These are phyloP conservation scores for Tribolium madens DNA, from an alignment of 1,140 invertebrate species.

Conservation along the genomic window DNA sequence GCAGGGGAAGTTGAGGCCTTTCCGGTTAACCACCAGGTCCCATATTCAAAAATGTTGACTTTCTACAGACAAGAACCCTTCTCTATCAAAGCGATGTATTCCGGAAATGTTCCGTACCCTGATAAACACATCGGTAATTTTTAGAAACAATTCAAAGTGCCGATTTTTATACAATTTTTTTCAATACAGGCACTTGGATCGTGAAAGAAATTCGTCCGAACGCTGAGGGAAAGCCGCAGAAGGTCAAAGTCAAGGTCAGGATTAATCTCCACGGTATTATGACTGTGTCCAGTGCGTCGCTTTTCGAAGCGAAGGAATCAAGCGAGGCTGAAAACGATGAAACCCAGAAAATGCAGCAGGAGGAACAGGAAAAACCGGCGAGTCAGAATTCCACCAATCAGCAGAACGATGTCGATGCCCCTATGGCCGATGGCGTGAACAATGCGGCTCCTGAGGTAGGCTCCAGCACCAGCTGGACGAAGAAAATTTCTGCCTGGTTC, in stretches of 20 bases:
- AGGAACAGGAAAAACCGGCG: constrained; percentile 5
- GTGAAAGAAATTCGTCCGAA: constrained; percentile 88
- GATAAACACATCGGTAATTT: constrained; percentile 83
- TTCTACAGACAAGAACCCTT: constrained; percentile 93
- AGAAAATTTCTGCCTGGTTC: constrained; percentile 65
- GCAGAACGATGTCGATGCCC: constrained; percentile 42
- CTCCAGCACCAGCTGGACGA: constrained; percentile 64
- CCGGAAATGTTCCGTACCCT: constrained; percentile 78
- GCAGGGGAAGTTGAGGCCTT: constrained; percentile 82
- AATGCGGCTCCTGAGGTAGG: constrained; percentile 62
- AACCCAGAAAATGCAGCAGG: constrained; percentile 64
- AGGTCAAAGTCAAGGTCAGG: constrained; percentile 95
- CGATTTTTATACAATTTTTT: not conserved
- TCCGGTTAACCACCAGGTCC: constrained; percentile 87
- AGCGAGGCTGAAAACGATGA: constrained; percentile 70
- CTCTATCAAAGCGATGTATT: constrained; percentile 85
- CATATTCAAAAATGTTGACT: constrained; percentile 94
- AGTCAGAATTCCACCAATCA: constrained; percentile 15
- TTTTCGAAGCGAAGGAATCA: constrained; percentile 85
- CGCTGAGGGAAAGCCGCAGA: constrained; percentile 88
- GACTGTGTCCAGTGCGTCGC: constrained; percentile 83
- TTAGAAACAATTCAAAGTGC: not conserved
- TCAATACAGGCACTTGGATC: constrained; percentile 78
- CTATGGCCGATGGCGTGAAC: constrained; percentile 50
- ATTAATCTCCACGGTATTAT: constrained; percentile 95